A percentile compares a stretch with the other conserved stretches of the same genome.
phyloP scores from a whole-genome alignment of 2,797 vertebrate species.

The Dicrostonyx torquatus region DNA sequence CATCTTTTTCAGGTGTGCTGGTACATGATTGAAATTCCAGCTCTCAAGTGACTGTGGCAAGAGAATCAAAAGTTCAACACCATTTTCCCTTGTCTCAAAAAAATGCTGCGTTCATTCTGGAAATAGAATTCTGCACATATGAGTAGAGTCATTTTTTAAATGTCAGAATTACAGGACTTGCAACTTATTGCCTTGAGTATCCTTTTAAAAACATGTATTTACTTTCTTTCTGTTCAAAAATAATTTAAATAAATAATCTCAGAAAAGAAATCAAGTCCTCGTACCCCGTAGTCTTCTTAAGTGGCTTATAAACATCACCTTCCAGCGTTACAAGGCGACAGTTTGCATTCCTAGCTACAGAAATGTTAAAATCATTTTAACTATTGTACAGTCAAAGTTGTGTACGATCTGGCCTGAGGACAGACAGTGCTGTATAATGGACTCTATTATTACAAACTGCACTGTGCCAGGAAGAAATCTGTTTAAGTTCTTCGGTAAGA shows the following conservation, averaged over 20 bases:
- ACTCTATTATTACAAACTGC: background rate
- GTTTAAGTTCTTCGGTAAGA: constrained; percentile 41
- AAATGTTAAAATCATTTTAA: constrained; percentile 14
- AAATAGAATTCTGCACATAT: background rate
- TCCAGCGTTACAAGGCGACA: constrained; percentile 79
- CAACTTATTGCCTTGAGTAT: background rate
- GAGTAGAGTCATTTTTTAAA: background rate
- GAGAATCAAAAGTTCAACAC: background rate
- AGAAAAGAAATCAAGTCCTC: constrained; percentile 7
- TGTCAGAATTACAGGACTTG: background rate
- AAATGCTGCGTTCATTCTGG: background rate
- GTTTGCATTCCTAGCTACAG: constrained; percentile 31
- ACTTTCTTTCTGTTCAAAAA: background rate
- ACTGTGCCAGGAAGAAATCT: constrained; percentile 17
- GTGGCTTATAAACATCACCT: constrained; percentile 78
- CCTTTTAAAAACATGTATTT: constrained; percentile 20
- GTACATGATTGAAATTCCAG: background rate
- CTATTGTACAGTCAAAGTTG: background rate
- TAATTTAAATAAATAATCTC: constrained; percentile 46
- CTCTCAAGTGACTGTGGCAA: background rate
- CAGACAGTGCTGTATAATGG: background rate
- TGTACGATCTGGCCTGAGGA: background rate
- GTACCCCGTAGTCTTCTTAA: background rate
- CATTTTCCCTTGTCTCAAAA: background rate
- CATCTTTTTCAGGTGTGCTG: background rate